Evolutionary conservation across 2,888 invertebrate species (phyloP).

Genomic region (Argyra leucocephala): DNA sequence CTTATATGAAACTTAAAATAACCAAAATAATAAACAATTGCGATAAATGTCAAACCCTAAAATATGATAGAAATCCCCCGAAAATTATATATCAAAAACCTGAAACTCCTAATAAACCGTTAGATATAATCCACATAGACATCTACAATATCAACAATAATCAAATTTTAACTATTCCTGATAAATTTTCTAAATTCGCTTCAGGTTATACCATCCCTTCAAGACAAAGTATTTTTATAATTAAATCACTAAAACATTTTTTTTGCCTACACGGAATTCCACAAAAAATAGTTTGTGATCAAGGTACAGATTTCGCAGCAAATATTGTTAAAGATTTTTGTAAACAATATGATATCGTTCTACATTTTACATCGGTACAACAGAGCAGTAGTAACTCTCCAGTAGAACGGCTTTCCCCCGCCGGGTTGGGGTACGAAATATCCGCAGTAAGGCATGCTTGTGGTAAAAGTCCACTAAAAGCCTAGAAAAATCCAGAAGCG

Average conservation of each 20-base stretch:
- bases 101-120: constrained; percentile 15
- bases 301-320: constrained; percentile 15
- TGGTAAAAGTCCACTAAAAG: too few species aligned
- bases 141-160: constrained; percentile 14
- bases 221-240: constrained; percentile 10
- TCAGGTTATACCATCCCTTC: background rate
- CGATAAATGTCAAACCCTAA: constrained; percentile 16
- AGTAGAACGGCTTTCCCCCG: too few species aligned
- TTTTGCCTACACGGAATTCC: constrained; percentile 13
- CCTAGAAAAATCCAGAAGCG: too few species aligned
- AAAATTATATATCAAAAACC: constrained; percentile 17
- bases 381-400: constrained; percentile 15
- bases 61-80: constrained; percentile 21
- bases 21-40: constrained; percentile 20
- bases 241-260: constrained; percentile 11
- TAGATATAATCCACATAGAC: constrained; percentile 15
- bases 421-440: too few species aligned
- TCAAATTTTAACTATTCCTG: constrained; percentile 10
- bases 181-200: constrained; percentile 11
- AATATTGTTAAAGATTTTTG: constrained; percentile 17
- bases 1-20: constrained; percentile 17
- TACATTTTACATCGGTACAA: constrained; percentile 16
- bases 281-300: constrained; percentile 14
- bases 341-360: constrained; percentile 12
- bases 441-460: too few species aligned